These are phyloP conservation scores for Halictus rubicundus DNA, from an alignment of 1,140 invertebrate genomes.

Conservation along the genomic window DNA sequence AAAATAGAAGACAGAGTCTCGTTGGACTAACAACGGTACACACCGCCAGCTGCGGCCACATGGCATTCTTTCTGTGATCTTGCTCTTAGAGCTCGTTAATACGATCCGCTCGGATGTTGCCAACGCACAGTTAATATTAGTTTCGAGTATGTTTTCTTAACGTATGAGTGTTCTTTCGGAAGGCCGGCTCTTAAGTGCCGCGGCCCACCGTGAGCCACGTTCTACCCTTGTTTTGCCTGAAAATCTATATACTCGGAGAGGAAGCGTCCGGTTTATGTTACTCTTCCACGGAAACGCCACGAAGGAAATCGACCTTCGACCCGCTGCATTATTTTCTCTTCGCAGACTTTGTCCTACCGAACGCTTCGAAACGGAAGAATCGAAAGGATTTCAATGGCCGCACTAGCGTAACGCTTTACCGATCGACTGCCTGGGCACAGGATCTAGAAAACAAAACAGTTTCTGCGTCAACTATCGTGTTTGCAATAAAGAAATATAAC, in stretches of 20 bases:
- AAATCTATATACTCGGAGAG: slow-evolving; percentile 37
- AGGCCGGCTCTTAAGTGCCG: slow-evolving; percentile 16
- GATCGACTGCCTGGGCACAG: too few relatives aligned
- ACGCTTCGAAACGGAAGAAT: background rate
- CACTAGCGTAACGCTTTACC: too few relatives aligned
- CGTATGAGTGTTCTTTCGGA: slow-evolving; percentile 68
- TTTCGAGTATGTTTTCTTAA: slow-evolving; percentile 76
- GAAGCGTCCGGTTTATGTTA: slow-evolving; percentile 6
- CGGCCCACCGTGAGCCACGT: slow-evolving; percentile 14
- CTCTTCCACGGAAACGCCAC: background rate
- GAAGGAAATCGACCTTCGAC: background rate
- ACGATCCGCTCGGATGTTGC: slow-evolving; percentile 74
- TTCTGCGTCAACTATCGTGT: too few relatives aligned
- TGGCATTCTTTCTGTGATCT: slow-evolving; percentile 74
- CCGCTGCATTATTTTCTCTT: background rate
- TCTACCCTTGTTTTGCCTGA: slow-evolving; percentile 37
- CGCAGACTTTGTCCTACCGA: background rate
- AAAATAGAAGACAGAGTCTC: slow-evolving; percentile 62
- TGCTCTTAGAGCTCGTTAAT: slow-evolving; percentile 76
- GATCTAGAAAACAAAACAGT: too few relatives aligned
- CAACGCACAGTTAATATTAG: slow-evolving; percentile 78
- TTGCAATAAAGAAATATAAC: too few relatives aligned
- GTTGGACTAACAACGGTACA: slow-evolving; percentile 64
- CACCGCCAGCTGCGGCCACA: slow-evolving; percentile 71
- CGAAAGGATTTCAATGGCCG: too few relatives aligned